A percentile compares a stretch with the other conserved stretches of the same genome.
Evolutionary conservation across 1,140 invertebrate genomes (phyloP).

Genomic region (Mamestra configurata): DNA sequence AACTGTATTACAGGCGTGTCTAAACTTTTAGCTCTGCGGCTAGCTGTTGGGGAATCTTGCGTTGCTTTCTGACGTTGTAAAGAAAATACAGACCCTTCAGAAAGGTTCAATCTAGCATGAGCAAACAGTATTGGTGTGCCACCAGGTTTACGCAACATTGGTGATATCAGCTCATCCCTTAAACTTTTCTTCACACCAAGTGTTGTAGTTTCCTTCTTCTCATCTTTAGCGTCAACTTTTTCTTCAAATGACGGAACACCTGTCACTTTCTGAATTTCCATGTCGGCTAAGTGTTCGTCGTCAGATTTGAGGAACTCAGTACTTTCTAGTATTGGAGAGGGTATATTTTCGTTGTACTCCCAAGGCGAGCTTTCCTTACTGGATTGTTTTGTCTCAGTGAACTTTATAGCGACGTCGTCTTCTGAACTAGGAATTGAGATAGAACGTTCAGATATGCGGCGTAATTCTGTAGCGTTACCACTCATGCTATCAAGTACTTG

Average conservation of each 20-base stretch:
- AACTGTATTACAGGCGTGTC: conserved; percentile 94
- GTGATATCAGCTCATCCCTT: conserved; percentile 88
- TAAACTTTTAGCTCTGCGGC: conserved; percentile 93
- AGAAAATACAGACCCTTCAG: conserved; percentile 93
- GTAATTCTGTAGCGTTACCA: conserved; percentile 89
- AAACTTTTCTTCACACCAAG: conserved; percentile 82
- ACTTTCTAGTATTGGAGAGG: conserved; percentile 89
- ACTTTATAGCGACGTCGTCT: conserved; percentile 89
- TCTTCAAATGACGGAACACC: conserved; percentile 73
- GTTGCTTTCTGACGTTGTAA: conserved; percentile 92
- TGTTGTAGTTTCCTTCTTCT: conserved; percentile 73
- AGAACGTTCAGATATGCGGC: conserved; percentile 91
- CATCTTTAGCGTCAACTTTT: conserved; percentile 66
- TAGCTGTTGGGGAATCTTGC: conserved; percentile 91
- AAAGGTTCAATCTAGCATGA: conserved; percentile 92
- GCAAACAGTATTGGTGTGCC: conserved; percentile 94
- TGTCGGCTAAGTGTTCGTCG: conserved; percentile 87
- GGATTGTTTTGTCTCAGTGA: conserved; percentile 84
- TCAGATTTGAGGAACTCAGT: conserved; percentile 89
- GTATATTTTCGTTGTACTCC: conserved; percentile 90
- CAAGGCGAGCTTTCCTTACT: conserved; percentile 88
- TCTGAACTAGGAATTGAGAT: conserved; percentile 92
- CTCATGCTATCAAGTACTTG: conserved; percentile 89
- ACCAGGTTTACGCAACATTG: conserved; percentile 90
- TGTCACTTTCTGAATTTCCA: conserved; percentile 86